Evolutionary conservation across 2,797 vertebrate genomes (phyloP), one percentile per base, ranked within the genome.

Genomic region (Atherinosoma microstoma): DNA sequence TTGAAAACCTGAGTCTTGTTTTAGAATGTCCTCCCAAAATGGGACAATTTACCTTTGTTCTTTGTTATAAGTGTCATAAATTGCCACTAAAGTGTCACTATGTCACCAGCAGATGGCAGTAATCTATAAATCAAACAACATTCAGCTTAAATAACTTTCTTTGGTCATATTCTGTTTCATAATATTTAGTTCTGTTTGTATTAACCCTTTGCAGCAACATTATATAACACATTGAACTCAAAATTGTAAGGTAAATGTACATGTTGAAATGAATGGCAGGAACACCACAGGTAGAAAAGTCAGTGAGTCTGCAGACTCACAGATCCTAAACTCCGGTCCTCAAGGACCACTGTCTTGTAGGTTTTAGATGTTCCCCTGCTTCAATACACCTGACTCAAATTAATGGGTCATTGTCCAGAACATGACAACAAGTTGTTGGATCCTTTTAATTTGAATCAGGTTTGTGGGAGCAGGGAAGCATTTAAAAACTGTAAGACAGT

Each of bases 81-180:
- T 22, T 27, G 18, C 1, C n/a, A n/a, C n/a, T n/a, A n/a, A n/a
- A n/a, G n/a, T 57, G 49, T 34, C 16, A 75, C 70, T 91, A 67
- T 56, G 85, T 16, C 0, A 64, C n/a, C 92, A 91, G 73, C 35
- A 86, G 84, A 53, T 81, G 80, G 73, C 75, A 78, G 77, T 61
- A 68, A 53, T 49, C 73, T 90, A 67, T 30, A 34, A 47, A 2
- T 58, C 18, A 57, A 62, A 61, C 62, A 60, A 27, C 5, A 38
- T 20, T 53, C 9, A 11, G 5, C 10, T 69, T 8, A 3, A 47
- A 32, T 15, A 54, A 54, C 27, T 29, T 12, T 27, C 27, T 27
- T 16, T 54, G 24, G 12, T 29, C n/a, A 22, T 24, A 2, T 11
- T 51, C 11, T 22, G 15, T 54, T 29, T 29, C 16, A 20, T 45